Evolutionary conservation across 2,888 invertebrate species (phyloP).

Genomic region (Mythimna ferrago): DNA sequence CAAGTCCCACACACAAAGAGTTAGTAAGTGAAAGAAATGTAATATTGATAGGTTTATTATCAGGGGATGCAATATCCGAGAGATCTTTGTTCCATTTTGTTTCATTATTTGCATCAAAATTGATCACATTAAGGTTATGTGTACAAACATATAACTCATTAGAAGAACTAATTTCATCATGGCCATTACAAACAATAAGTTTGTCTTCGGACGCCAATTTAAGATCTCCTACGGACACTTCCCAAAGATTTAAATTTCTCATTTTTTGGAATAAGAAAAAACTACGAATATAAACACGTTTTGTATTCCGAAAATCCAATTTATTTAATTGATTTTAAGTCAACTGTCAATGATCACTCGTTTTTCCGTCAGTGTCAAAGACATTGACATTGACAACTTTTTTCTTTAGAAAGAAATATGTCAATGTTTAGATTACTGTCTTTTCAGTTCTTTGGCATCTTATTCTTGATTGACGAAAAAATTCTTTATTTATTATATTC

Average conservation of each 20-base stretch:
- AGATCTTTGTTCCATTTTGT: conserved; percentile 80
- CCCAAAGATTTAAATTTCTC: conserved; percentile 84
- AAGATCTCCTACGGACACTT: conserved; percentile 74
- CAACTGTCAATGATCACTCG: conserved; percentile 1
- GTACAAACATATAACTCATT: conserved; percentile 82
- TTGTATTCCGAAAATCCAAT: conserved; percentile 25
- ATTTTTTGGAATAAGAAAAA: conserved; percentile 64
- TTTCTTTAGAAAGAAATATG: neutral
- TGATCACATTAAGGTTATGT: conserved; percentile 79
- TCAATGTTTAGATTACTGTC: neutral
- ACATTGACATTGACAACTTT: neutral
- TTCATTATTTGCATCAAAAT: conserved; percentile 76
- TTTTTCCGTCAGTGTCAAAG: conserved; percentile 20
- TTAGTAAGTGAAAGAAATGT: conserved; percentile 81
- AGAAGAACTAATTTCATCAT: conserved; percentile 76
- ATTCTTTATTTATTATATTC: no score
- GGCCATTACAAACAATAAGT: conserved; percentile 77
- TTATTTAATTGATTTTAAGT: neutral
- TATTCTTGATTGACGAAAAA: no score
- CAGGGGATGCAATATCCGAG: conserved; percentile 74
- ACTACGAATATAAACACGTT: conserved; percentile 54
- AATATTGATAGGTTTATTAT: conserved; percentile 86
- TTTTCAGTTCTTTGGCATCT: neutral
- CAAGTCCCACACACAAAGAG: conserved; percentile 79
- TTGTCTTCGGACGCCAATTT: conserved; percentile 68